Conservation (phyloP, 1,140 invertebrate genomes). For the Wasmannia auropunctata region DNA sequence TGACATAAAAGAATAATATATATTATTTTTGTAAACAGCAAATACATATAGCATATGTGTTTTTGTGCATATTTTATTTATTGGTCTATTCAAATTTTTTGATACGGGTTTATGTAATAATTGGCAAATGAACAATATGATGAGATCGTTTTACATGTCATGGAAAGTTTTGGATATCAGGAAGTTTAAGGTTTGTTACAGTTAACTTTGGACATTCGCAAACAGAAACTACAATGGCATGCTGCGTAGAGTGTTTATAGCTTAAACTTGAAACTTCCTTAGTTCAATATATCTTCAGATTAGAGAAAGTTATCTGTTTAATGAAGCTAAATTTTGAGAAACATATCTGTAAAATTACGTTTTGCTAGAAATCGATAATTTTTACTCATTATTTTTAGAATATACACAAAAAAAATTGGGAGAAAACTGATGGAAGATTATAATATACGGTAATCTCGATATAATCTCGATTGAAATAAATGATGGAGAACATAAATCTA, state of each 20-base stretch:
- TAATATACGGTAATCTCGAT: background rate
- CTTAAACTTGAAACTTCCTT: background rate
- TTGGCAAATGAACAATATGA: background rate
- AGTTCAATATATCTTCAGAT: background rate
- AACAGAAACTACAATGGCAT: conserved; percentile 13
- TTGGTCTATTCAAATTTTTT: background rate
- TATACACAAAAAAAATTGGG: background rate
- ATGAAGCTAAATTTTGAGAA: background rate
- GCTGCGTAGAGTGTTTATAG: background rate
- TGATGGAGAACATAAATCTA: background rate
- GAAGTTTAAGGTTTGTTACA: conserved; percentile 16
- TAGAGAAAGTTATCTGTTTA: background rate
- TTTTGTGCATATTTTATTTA: too few species aligned
- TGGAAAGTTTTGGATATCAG: background rate
- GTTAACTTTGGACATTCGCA: conserved; percentile 33
- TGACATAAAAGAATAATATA: background rate
- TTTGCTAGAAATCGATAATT: background rate
- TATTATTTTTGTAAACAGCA: conserved; percentile 12
- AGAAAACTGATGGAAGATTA: background rate
- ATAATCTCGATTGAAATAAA: background rate
- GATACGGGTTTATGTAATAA: background rate
- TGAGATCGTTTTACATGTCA: conserved; percentile 1
- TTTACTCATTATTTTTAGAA: background rate
- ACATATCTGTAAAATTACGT: background rate
- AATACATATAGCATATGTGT: background rate